Base-by-base conservation (phyloP, 2,888 invertebrate species). In the Stenotaenia linearis region DNA sequence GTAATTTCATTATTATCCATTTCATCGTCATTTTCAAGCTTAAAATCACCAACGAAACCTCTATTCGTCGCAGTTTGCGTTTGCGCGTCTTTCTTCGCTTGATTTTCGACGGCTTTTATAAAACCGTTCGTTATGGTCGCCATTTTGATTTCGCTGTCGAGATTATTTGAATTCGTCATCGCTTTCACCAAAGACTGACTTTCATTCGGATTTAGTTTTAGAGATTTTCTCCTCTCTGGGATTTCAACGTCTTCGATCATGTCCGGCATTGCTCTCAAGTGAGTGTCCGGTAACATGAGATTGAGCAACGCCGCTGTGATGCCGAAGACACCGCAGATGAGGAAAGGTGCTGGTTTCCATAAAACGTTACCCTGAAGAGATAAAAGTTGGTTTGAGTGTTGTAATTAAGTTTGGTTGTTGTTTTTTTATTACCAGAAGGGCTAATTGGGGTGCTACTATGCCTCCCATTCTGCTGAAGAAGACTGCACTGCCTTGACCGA, bases 391-490 rank as follows among this genome's bases (percentile, higher is more conserved):
- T 7, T n/a, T 15, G n/a, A 45, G 10, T 45, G 6, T 18, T n/a
- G 1, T 50, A 5, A 18, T 5, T n/a, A 7, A 3, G 21, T 7
- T 0, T 18, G 18, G n/a, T 2, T n/a, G 45, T n/a, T 45, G 3
- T 32, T 32, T 15, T 12, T 40, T 40, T 50, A 18, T 50, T 79
- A 83, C 83, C 82, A 86, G 82, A 56, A 86, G 81, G 10, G 69
- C 82, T 28, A 85, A 84, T 82, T 87, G 87, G 6, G 88, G 87
- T 23, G 88, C 87, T 21, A 88, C 83, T 32, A 89, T 85, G 75
- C 87, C 88, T 0, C 89, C 89, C n/a, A 88, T 84, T 81, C 88
- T 85, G 3, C 87, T 87, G 82, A 87, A 86, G 83, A 87, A 86
- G 0, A 87, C 86, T 83, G 89, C 89, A 12, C 88, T 83, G 25